phyloP scores from a whole-genome alignment of 2,797 vertebrate species.

The Chaunax sp. region DNA sequence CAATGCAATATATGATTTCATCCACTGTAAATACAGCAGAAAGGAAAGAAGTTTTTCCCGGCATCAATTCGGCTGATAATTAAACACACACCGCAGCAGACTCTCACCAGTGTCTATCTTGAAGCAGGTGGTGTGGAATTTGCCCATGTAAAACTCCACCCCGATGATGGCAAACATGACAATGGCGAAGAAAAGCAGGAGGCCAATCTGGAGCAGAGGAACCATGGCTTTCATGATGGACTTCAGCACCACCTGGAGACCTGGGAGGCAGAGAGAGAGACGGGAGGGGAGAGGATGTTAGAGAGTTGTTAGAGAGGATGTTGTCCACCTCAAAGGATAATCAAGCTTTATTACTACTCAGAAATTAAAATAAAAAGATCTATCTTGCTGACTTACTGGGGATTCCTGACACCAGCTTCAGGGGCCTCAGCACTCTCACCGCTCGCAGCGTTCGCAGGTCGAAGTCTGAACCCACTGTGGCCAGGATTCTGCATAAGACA shows the following conservation, averaged over 20 bases:
- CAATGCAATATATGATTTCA: constrained; percentile 14
- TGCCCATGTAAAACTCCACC: constrained; percentile 98
- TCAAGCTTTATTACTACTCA: neutral
- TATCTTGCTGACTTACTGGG: constrained; percentile 89
- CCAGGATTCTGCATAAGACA: constrained; percentile 87
- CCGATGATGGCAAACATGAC: constrained; percentile 99
- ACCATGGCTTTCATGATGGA: constrained; percentile 99
- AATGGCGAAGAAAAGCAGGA: constrained; percentile 97
- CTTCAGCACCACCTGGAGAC: constrained; percentile 97
- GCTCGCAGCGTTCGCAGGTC: constrained; percentile 94
- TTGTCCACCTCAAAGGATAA: neutral
- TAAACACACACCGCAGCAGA: constrained; percentile 14
- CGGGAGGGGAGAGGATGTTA: neutral
- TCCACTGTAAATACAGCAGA: constrained; percentile 17
- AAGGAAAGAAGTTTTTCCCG: constrained; percentile 5
- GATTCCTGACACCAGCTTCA: constrained; percentile 97
- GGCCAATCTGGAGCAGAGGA: constrained; percentile 95
- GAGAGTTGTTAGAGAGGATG: neutral
- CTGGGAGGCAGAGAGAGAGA: constrained; percentile 69
- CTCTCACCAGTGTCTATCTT: constrained; percentile 86
- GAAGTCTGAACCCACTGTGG: constrained; percentile 93
- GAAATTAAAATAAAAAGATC: neutral
- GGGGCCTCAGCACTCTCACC: constrained; percentile 92
- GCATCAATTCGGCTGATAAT: neutral
- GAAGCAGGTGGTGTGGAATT: constrained; percentile 95